A percentile compares a stretch with the other conserved stretches of the same genome.
Evolutionary conservation across 2,888 invertebrate species (phyloP).

Genomic region (Apamea anceps): DNA sequence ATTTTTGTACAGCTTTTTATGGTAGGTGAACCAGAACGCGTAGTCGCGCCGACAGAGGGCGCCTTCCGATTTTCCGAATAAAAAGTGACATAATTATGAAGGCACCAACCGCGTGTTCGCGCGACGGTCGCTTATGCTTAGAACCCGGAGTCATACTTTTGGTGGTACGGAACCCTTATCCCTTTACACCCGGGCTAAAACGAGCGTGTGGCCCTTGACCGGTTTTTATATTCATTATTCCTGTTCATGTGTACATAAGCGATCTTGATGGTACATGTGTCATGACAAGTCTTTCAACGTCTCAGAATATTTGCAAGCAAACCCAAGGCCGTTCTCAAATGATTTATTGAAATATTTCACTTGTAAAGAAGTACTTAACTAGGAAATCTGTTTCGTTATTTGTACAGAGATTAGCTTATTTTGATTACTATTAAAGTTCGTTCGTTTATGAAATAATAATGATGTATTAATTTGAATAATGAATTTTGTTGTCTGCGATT

Average conservation of each 20-base stretch:
- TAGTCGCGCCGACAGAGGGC: too few relatives aligned
- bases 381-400: conserved; percentile 18
- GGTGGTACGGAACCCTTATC: background rate
- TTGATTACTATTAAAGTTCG: background rate
- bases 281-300: conserved; percentile 14
- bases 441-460: background rate
- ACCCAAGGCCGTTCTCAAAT: background rate
- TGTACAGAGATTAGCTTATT: conserved; percentile 12
- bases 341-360: conserved; percentile 41
- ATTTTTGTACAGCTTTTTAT: background rate
- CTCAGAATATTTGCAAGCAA: background rate
- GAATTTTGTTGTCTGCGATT: background rate
- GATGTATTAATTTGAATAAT: too few relatives aligned
- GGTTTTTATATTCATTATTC: background rate
- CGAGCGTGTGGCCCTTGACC: background rate
- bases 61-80: too few relatives aligned
- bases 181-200: too few relatives aligned
- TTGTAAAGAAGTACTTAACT: conserved; percentile 10
- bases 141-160: background rate
- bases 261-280: conserved; percentile 3
- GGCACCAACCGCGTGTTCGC: too few relatives aligned
- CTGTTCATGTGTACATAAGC: background rate
- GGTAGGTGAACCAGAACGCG: too few relatives aligned
- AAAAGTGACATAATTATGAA: too few relatives aligned
- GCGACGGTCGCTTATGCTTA: background rate